phyloP scores from a whole-genome alignment of 2,888 invertebrate species.

The Phyto melanocephala region DNA sequence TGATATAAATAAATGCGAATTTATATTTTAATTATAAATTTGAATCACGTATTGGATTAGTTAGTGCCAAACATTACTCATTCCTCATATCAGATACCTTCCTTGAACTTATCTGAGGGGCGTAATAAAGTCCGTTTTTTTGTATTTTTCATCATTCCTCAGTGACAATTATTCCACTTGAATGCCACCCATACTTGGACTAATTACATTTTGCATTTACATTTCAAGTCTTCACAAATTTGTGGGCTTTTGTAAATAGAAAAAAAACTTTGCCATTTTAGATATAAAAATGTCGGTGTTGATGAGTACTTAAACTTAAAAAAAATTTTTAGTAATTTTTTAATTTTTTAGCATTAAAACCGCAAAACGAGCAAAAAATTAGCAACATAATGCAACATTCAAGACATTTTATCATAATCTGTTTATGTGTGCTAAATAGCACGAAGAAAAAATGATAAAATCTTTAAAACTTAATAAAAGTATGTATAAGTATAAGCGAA shows the following conservation, averaged over 20 bases:
- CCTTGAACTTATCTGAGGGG: no score
- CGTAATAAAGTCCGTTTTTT: no score
- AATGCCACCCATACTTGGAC: conserved; percentile 8
- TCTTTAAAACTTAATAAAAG: not conserved
- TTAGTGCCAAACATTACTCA: no score
- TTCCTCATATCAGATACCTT: no score
- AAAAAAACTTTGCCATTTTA: conserved; percentile 35
- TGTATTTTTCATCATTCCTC: not conserved
- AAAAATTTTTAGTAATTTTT: not conserved
- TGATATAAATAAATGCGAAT: no score
- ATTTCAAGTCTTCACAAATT: conserved; percentile 19
- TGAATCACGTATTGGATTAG: no score
- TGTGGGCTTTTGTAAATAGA: not conserved
- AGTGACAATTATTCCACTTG: not conserved
- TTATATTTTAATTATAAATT: no score
- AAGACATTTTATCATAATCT: not conserved
- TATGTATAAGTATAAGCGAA: not conserved
- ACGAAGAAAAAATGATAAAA: not conserved
- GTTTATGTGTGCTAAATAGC: not conserved
- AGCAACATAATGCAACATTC: not conserved
- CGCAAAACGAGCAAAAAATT: not conserved
- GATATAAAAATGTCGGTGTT: conserved; percentile 10
- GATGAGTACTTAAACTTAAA: conserved; percentile 3
- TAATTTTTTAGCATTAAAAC: not conserved
- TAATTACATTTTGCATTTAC: not conserved